phyloP scores from a whole-genome alignment of 1,140 invertebrate genomes.

The Drosophila kurseongensis region DNA sequence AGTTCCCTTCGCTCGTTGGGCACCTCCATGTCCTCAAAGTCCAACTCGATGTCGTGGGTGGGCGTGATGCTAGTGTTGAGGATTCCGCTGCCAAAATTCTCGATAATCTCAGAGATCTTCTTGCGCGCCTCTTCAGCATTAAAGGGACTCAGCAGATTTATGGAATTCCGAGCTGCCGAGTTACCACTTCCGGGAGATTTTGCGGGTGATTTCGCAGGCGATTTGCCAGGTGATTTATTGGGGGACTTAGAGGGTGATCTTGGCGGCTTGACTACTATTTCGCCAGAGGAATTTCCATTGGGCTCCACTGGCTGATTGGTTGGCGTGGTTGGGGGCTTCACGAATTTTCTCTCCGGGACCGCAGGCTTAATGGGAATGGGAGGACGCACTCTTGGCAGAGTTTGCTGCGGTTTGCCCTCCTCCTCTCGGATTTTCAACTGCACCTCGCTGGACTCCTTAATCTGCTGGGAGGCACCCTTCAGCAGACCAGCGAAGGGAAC shows the following conservation, averaged over 20 bases:
- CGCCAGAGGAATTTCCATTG: slow-evolving; percentile 47
- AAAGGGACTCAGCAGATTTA: slow-evolving; percentile 91
- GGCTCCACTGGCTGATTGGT: slow-evolving; percentile 56
- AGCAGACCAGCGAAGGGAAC: slow-evolving; percentile 93
- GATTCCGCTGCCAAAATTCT: slow-evolving; percentile 92
- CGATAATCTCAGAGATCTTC: slow-evolving; percentile 97
- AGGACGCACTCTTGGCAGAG: slow-evolving; percentile 55
- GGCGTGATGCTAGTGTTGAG: slow-evolving; percentile 77
- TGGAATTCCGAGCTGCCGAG: slow-evolving; percentile 84
- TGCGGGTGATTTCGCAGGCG: slow-evolving; percentile 48
- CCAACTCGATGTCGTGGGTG: slow-evolving; percentile 75
- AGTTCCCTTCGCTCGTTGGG: slow-evolving; percentile 66
- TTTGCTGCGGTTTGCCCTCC: slow-evolving; percentile 47
- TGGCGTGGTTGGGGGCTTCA: slow-evolving; percentile 66
- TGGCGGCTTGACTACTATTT: slow-evolving; percentile 28
- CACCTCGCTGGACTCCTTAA: slow-evolving; percentile 48
- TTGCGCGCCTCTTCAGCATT: slow-evolving; percentile 97
- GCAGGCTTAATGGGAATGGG: slow-evolving; percentile 62
- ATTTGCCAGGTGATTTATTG: slow-evolving; percentile 44
- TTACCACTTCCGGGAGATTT: slow-evolving; percentile 59
- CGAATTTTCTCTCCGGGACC: slow-evolving; percentile 67
- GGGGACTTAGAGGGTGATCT: slow-evolving; percentile 41
- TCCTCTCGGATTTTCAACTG: slow-evolving; percentile 30
- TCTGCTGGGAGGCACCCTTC: slow-evolving; percentile 88
- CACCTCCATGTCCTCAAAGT: slow-evolving; percentile 79